These are phyloP conservation scores for Pelvicachromis taeniatus DNA, from an alignment of 2,113 vertebrate species.

Conservation along the genomic window DNA sequence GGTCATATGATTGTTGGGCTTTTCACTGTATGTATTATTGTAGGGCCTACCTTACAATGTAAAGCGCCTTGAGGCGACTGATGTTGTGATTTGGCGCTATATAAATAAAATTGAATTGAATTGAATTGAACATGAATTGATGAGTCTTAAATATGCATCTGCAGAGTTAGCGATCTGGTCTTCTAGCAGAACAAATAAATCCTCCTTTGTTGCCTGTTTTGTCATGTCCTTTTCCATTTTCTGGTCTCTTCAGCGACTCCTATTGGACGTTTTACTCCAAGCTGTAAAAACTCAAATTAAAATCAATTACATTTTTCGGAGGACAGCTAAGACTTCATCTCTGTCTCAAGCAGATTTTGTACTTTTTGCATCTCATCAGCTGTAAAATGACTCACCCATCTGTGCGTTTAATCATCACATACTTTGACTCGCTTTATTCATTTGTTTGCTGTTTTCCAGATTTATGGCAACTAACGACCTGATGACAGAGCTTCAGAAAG, in stretches of 20 bases:
- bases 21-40: no score
- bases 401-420: background rate
- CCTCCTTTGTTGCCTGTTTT: background rate
- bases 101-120: no score
- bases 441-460: constrained; percentile 60
- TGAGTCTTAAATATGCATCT: background rate
- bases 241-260: background rate
- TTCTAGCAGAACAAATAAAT: background rate
- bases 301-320: background rate
- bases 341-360: background rate
- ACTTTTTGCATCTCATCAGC: background rate
- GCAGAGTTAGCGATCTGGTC: background rate
- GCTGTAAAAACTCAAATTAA: background rate
- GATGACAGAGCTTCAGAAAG: constrained; percentile 98
- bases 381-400: background rate
- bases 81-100: no score
- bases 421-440: background rate
- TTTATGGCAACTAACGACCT: constrained; percentile 99
- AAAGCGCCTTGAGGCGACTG: no score
- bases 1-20: no score
- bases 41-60: no score
- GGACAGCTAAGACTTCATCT: background rate
- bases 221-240: background rate
- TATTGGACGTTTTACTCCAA: background rate
- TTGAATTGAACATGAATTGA: no score